phyloP scores from a whole-genome alignment of 2,797 vertebrate species.

The Parauchenoglanis ngamensis region DNA sequence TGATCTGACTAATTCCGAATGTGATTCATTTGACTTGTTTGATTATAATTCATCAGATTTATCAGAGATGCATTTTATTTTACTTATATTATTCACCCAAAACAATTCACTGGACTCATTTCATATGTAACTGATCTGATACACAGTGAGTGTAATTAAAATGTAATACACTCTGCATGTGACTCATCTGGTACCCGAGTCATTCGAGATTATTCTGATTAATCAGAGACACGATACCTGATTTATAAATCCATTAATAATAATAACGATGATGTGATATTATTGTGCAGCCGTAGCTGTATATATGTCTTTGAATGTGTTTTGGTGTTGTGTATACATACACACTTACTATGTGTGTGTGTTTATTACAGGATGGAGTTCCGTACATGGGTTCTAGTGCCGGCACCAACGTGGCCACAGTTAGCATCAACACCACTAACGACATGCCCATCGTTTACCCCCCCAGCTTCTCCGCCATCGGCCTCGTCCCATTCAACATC shows the following conservation, averaged over 20 bases:
- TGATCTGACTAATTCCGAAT: not conserved
- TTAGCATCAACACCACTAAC: conserved; percentile 88
- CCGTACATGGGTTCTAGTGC: conserved; percentile 88
- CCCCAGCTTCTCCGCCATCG: conserved; percentile 80
- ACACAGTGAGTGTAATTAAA: not conserved
- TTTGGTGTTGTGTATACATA: not conserved
- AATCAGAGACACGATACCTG: not conserved
- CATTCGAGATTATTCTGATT: not conserved
- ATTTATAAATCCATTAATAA: not conserved
- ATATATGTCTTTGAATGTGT: not conserved
- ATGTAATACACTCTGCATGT: not conserved
- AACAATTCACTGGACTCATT: not conserved
- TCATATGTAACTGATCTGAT: not conserved
- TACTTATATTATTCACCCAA: not conserved
- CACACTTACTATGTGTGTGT: not conserved
- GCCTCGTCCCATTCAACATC: conserved; percentile 88
- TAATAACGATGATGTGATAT: not conserved
- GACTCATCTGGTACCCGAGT: not conserved
- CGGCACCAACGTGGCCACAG: conserved; percentile 82
- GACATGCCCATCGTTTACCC: conserved; percentile 90
- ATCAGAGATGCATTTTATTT: not conserved
- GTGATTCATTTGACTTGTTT: not conserved
- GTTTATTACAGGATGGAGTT: conserved; percentile 76
- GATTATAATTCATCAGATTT: not conserved
- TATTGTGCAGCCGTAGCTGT: not conserved